Evolutionary conservation across 2,888 invertebrate species (phyloP).

Genomic region (Nudaria mundana): DNA sequence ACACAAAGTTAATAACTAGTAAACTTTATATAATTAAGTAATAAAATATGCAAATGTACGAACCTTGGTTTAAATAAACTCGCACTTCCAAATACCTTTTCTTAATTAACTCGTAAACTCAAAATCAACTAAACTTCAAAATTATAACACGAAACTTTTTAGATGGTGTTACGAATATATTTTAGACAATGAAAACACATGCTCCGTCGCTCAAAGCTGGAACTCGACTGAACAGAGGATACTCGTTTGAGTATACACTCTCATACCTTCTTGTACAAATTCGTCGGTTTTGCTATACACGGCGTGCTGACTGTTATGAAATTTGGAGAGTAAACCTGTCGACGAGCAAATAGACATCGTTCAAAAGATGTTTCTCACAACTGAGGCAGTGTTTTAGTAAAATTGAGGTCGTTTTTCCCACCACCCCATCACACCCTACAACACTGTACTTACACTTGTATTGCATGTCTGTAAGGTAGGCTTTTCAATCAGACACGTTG

Average conservation of each 20-base stretch:
- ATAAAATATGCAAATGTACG: slow-evolving; percentile 29
- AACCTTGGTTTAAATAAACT: slow-evolving; percentile 37
- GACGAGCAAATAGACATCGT: slow-evolving; percentile 31
- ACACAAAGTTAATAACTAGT: slow-evolving; percentile 4
- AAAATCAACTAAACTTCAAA: slow-evolving; percentile 40
- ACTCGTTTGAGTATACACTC: too few species aligned
- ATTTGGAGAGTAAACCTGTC: not conserved
- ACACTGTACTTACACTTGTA: slow-evolving; percentile 54
- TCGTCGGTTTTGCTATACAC: too few species aligned
- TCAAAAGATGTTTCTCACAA: slow-evolving; percentile 1
- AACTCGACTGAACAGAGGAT: slow-evolving; percentile 50
- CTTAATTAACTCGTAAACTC: slow-evolving; percentile 31
- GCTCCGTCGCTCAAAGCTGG: slow-evolving; percentile 28
- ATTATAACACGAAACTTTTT: slow-evolving; percentile 53
- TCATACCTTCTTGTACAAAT: too few species aligned
- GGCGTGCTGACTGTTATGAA: slow-evolving; percentile 15
- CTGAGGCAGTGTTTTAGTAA: slow-evolving; percentile 7
- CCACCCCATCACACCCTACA: slow-evolving; percentile 39
- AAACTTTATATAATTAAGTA: too few species aligned
- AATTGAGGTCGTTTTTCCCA: slow-evolving; percentile 31
- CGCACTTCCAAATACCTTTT: slow-evolving; percentile 38
- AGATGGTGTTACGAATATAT: slow-evolving; percentile 39
- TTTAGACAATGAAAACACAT: slow-evolving; percentile 33
- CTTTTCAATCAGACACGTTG: slow-evolving; percentile 63
- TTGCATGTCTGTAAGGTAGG: slow-evolving; percentile 66